Evolutionary conservation across 2,888 invertebrate genomes (phyloP), one percentile per base, ranked within the genome.

Genomic region (Creontiades dilutus): DNA sequence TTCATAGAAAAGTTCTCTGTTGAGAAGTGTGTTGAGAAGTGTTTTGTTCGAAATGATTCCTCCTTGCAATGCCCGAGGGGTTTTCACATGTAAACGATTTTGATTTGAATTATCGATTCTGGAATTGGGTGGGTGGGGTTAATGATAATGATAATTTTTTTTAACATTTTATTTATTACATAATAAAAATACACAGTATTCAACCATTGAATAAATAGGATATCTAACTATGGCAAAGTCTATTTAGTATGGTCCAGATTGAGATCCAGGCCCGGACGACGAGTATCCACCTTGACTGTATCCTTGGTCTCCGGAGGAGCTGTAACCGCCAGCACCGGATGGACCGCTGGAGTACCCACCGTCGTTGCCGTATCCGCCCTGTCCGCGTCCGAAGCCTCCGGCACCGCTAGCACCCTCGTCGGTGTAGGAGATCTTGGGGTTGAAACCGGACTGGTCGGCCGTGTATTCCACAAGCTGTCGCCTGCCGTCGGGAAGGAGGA

Each of bases 401-500:
- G 90, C 85, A 19, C 90, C 90, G 23, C 92, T 92, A 68, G 91
- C 92, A 14, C 92, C 92, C 27, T 92, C 92, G 55, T 92, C 97
- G 95, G 97, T 96, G 93, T 97, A 97, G 93, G 96, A 95, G 92
- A 97, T 95, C 93, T 95, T 95, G 92, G 97, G 97, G 93, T 96
- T 96, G 94, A 96, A 97, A 93, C 97, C 97, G 91, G 96, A 96
- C 93, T 95, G 94, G 93, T 97, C 97, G 37, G 97, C 97, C 93
- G 96, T 96, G 93, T 97, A 97, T 93, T 96, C 96, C 92, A 97
- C 97, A 93, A 96, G 95, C 94, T 97, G 97, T 94, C 96, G 97
- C 94, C 97, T 96, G 93, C 97, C 97, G 94, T 97, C 97, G 92
- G 97, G 97, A 93, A 97, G 95, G 92, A 97, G 94, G 93, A 97